Evolutionary conservation across 2,888 invertebrate species (phyloP).

Genomic region (Seira ritae): DNA sequence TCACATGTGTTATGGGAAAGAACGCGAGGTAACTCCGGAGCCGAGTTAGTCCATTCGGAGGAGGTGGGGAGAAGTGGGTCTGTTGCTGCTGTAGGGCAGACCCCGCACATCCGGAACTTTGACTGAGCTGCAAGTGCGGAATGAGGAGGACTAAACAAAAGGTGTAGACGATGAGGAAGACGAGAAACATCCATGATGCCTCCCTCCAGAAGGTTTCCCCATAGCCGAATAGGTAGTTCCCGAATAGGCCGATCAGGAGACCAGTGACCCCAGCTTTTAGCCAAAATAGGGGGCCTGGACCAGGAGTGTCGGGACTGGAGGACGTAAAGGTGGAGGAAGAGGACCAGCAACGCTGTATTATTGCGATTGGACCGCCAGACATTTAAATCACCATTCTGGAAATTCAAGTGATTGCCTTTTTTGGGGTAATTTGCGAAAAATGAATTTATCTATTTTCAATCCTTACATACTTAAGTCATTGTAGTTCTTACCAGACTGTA

Average conservation of each 20-base stretch:
- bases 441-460: too few species aligned
- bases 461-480: too few species aligned
- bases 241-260: slow-evolving; percentile 46
- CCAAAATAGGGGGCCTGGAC: slow-evolving; percentile 45
- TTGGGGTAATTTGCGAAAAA: background rate
- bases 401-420: too few species aligned
- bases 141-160: slow-evolving; percentile 39
- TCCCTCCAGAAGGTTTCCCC: slow-evolving; percentile 39
- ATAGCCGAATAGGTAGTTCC: slow-evolving; percentile 47
- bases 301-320: background rate
- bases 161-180: slow-evolving; percentile 47
- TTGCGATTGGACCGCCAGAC: slow-evolving; percentile 61
- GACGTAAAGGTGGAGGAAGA: slow-evolving; percentile 14
- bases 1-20: slow-evolving; percentile 70
- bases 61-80: slow-evolving; percentile 32
- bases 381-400: slow-evolving; percentile 56
- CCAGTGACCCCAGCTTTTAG: slow-evolving; percentile 48
- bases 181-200: slow-evolving; percentile 30
- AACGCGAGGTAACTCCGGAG: slow-evolving; percentile 71
- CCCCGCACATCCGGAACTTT: too few species aligned
- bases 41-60: slow-evolving; percentile 54
- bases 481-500: too few species aligned
- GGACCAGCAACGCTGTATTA: slow-evolving; percentile 58
- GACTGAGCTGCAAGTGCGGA: slow-evolving; percentile 27
- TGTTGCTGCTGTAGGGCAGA: too few species aligned